Percentiles rank a stretch among this genome's conserved stretches.
These are phyloP conservation scores for Crossoptilon crossoptilon DNA, from an alignment of 2,797 vertebrate genomes.

Conservation along the genomic window DNA sequence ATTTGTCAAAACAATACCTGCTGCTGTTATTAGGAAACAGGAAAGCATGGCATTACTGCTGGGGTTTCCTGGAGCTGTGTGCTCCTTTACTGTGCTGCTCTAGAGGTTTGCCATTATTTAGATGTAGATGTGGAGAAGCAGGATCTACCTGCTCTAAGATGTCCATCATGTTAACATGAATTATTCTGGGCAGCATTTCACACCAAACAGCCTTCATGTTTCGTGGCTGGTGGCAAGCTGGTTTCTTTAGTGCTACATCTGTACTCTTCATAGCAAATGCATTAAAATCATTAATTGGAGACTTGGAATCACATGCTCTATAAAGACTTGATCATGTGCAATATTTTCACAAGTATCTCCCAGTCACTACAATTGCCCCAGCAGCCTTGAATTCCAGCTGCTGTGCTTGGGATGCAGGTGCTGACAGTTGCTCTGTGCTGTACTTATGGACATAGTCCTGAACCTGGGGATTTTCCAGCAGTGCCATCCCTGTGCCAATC, in stretches of 20 bases:
- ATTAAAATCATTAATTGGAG: background rate
- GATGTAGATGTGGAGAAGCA: accelerated
- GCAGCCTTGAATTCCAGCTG: accelerated
- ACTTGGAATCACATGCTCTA: background rate
- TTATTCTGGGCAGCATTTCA: background rate
- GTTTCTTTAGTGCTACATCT: background rate
- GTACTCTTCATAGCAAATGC: background rate
- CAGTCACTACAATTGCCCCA: background rate
- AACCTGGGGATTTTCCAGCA: background rate
- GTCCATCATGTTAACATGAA: background rate
- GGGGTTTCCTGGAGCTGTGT: background rate
- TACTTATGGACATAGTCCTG: background rate
- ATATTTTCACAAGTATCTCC: background rate
- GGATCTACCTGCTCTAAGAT: background rate
- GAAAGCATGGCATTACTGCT: background rate
- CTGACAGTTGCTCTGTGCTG: background rate
- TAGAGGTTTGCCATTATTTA: background rate
- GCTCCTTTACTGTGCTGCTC: background rate
- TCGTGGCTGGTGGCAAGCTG: background rate
- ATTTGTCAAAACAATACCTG: background rate
- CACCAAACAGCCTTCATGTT: background rate
- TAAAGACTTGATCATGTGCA: background rate
- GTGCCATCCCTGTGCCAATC: background rate
- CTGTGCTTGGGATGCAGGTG: background rate
- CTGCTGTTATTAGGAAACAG: background rate